Evolutionary conservation across 1,140 invertebrate genomes (phyloP).

Genomic region (Danaus melanippus): DNA sequence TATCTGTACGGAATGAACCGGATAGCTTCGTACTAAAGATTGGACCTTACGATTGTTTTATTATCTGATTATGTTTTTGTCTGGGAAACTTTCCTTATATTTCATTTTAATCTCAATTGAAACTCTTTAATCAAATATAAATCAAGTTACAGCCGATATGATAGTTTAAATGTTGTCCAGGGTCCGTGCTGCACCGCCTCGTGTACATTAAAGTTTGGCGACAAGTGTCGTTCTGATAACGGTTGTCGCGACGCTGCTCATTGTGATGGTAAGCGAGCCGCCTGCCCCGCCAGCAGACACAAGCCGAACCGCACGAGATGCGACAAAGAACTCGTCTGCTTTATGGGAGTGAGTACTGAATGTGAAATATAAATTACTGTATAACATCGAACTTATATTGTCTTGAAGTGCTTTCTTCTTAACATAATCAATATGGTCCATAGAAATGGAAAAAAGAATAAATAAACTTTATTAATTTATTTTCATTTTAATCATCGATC

Average conservation of each 20-base stretch:
- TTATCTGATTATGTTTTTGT: too few species aligned
- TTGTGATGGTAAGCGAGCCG: constrained; percentile 88
- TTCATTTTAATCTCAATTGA: too few species aligned
- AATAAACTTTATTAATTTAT: not conserved
- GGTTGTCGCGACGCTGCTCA: constrained; percentile 92
- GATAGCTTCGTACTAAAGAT: too few species aligned
- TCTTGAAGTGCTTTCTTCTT: too few species aligned
- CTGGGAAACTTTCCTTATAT: too few species aligned
- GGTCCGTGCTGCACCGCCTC: constrained; percentile 95
- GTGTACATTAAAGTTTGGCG: constrained; percentile 87
- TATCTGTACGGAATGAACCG: too few species aligned
- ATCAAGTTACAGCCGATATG: not conserved
- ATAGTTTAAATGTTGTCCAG: constrained; percentile 62
- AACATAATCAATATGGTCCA: too few species aligned
- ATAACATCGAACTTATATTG: too few species aligned
- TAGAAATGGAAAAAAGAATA: not conserved
- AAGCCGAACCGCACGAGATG: constrained; percentile 96
- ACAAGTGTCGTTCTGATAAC: constrained; percentile 94
- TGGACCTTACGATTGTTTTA: too few species aligned
- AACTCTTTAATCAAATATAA: not conserved
- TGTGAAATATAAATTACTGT: too few species aligned
- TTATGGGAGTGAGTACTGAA: constrained; percentile 87
- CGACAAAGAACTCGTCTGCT: constrained; percentile 94
- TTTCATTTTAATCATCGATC: not conserved
- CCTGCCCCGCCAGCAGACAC: constrained; percentile 92